phyloP scores from a whole-genome alignment of 2,113 vertebrate species.

The Ctenodactylus gundi region DNA sequence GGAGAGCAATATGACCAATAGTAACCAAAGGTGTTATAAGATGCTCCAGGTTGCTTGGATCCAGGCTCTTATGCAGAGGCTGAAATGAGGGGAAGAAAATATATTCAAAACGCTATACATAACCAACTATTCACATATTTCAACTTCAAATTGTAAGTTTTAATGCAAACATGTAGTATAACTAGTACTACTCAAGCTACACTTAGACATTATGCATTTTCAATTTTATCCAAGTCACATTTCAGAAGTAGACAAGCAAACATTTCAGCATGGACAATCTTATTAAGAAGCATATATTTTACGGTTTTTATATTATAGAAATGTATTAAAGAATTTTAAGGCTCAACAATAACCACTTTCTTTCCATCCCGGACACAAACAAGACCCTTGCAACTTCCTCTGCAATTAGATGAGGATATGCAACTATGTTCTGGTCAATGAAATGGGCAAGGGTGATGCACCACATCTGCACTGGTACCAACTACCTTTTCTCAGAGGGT shows the following conservation, averaged over 20 bases:
- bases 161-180: neutral
- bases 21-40: constrained; percentile 96
- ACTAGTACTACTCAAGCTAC: neutral
- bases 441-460: neutral
- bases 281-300: neutral
- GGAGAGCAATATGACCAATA: constrained; percentile 96
- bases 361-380: neutral
- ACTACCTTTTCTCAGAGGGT: neutral
- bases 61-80: constrained; percentile 97
- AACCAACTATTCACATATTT: neutral
- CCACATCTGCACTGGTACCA: too few relatives aligned
- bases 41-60: constrained; percentile 96
- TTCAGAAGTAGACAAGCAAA: constrained; percentile 6
- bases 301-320: neutral
- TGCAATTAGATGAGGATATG: neutral
- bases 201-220: constrained; percentile 3
- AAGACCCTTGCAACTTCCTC: neutral
- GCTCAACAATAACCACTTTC: neutral
- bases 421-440: neutral
- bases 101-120: neutral
- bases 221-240: neutral
- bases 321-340: neutral
- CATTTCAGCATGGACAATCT: neutral
- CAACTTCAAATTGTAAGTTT: neutral
- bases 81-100: constrained; percentile 69